These are phyloP conservation scores for Xiphophorus birchmanni DNA, from an alignment of 2,797 vertebrate species.

Conservation along the genomic window DNA sequence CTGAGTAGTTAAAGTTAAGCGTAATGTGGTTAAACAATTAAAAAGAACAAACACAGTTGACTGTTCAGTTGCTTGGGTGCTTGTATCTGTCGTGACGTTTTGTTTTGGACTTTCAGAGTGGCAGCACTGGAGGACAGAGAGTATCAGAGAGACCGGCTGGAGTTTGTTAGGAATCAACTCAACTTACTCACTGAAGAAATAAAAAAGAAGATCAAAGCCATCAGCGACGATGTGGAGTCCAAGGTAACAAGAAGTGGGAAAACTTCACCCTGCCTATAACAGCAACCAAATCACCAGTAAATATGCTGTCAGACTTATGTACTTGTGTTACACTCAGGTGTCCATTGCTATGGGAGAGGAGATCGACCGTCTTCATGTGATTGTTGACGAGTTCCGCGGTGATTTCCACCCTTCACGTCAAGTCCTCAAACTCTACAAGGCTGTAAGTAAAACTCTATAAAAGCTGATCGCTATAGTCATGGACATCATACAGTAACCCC, in stretches of 20 bases:
- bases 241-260: slow-evolving; percentile 79
- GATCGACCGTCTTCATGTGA: slow-evolving; percentile 92
- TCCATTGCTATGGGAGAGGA: slow-evolving; percentile 95
- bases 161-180: slow-evolving; percentile 92
- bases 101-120: slow-evolving; percentile 77
- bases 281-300: neutral
- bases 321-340: slow-evolving; percentile 80
- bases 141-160: slow-evolving; percentile 88
- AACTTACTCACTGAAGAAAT: slow-evolving; percentile 88
- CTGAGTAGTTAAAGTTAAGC: neutral
- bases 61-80: slow-evolving; percentile 8
- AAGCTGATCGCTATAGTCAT: no score
- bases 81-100: slow-evolving; percentile 26
- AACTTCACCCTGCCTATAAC: neutral
- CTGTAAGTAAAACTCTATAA: slow-evolving; percentile 77
- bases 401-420: slow-evolving; percentile 94
- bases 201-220: slow-evolving; percentile 90
- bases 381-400: slow-evolving; percentile 91
- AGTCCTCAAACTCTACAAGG: slow-evolving; percentile 92
- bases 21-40: neutral
- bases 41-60: neutral
- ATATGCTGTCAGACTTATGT: neutral
- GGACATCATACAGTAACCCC: no score
- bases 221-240: slow-evolving; percentile 89
- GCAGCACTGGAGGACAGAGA: slow-evolving; percentile 89